Base-by-base conservation (phyloP, 2,888 invertebrate species). In the Sphaerophoria taeniata region DNA sequence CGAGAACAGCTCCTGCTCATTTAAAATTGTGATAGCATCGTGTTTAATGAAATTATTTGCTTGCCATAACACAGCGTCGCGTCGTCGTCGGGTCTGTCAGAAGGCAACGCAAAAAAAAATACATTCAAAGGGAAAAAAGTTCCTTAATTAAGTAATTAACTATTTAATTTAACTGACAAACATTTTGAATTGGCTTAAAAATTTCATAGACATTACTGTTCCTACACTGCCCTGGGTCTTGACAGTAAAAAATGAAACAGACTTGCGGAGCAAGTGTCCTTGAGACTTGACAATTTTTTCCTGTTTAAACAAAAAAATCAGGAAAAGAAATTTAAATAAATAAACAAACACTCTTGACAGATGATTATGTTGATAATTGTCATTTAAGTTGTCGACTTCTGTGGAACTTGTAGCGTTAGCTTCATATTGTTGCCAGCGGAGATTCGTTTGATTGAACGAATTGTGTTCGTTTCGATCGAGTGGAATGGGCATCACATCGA, bases 71-170 rank as follows among this genome's bases (percentile, higher is more conserved):
- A 45, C 51, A 51, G 65, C 39, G 31, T 39, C 24, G 24, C 2
- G n/a, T 24, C 1, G 24, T 24, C 24, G 24, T 24, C 24, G 24
- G 1, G 24, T 24, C 24, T 24, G 24, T 24, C 24, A 24, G 24
- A 24, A 24, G 2, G n/a, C n/a, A n/a, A n/a, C n/a, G n/a, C n/a
- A 24, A 24, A 24, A 24, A 24, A 24, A 67, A 39, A 53, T 39
- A 51, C 49, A 65, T 65, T 67, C 51, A 24, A 67, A 49, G 67
- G 24, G 24, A 24, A 24, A 67, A 67, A 67, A 67, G 51, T 51
- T 67, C 53, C 31, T 67, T 67, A 67, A 67, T 67, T 67, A 67
- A 67, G 24, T 67, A 67, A 67, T 67, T 67, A 67, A 67, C 67
- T 67, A 67, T 67, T 67, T 67, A 67, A 67, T 67, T 67, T 67